These are phyloP conservation scores for Gadopsis bispinosus DNA, from an alignment of 2,797 vertebrate genomes.

Conservation along the genomic window DNA sequence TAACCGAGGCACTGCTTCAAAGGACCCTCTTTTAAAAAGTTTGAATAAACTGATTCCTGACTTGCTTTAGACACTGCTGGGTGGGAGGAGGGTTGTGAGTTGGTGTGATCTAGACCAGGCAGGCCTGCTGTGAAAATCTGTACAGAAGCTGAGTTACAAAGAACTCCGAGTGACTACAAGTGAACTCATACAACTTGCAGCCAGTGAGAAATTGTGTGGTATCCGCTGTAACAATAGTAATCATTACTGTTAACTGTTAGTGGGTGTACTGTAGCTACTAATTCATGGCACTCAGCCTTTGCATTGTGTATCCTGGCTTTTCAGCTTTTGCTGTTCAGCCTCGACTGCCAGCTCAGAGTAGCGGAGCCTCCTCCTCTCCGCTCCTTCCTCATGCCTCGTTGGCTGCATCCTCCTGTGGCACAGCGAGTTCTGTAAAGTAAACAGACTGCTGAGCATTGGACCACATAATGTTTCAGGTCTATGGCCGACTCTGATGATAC, in stretches of 20 bases:
- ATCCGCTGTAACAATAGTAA: slow-evolving; percentile 21
- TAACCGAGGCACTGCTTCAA: slow-evolving; percentile 60
- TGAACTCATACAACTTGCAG: slow-evolving; percentile 23
- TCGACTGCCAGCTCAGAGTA: slow-evolving; percentile 40
- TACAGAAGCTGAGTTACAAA: slow-evolving; percentile 46
- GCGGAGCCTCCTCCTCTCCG: slow-evolving; percentile 29
- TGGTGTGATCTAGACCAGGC: slow-evolving; percentile 47
- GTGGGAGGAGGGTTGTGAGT: slow-evolving; percentile 35
- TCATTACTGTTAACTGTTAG: slow-evolving; percentile 14
- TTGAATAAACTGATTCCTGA: slow-evolving; percentile 64
- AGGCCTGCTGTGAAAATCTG: slow-evolving; percentile 54
- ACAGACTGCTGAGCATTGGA: slow-evolving; percentile 54
- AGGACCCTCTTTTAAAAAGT: slow-evolving; percentile 69
- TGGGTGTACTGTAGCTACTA: slow-evolving; percentile 14
- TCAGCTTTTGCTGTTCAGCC: slow-evolving; percentile 40
- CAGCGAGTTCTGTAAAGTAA: slow-evolving; percentile 51
- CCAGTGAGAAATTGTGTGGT: slow-evolving; percentile 1
- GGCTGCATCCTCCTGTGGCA: slow-evolving; percentile 50
- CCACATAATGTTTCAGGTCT: slow-evolving; percentile 53
- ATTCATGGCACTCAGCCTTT: slow-evolving; percentile 38
- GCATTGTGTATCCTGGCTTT: slow-evolving; percentile 21
- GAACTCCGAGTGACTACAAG: slow-evolving; percentile 34
- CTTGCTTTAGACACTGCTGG: slow-evolving; percentile 46
- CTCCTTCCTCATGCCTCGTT: slow-evolving; percentile 52
- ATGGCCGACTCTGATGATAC: slow-evolving; percentile 32